Percentiles rank a stretch among this genome's conserved stretches.
Conservation (phyloP, 2,888 invertebrate species). For the Dolichopus griseipennis region DNA sequence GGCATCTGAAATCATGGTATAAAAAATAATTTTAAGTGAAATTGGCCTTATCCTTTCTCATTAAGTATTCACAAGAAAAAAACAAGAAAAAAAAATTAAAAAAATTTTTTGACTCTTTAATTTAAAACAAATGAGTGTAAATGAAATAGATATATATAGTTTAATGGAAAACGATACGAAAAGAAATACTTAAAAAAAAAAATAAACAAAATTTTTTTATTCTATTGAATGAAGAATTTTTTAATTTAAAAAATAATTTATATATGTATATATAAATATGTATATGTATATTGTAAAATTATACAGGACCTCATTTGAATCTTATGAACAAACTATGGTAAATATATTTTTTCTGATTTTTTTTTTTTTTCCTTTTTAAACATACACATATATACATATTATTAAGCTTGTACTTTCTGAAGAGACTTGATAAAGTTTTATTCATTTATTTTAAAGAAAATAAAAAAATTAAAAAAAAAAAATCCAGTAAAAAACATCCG, state of each 20-base stretch:
- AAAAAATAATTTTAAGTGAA: conserved; percentile 6
- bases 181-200: neutral
- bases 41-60: conserved; percentile 6
- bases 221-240: conserved; percentile 1
- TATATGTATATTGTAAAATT: neutral
- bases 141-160: neutral
- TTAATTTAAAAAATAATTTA: neutral
- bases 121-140: neutral
- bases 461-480: neutral
- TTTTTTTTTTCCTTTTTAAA: too few species aligned
- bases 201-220: neutral
- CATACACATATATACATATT: too few species aligned
- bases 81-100: neutral
- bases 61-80: neutral
- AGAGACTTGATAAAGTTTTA: neutral
- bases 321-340: neutral
- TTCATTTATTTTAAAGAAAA: neutral
- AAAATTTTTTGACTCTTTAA: neutral
- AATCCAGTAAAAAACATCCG: neutral
- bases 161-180: neutral
- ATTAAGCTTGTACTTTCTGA: too few species aligned
- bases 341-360: neutral
- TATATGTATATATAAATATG: neutral
- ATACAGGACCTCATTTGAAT: neutral
- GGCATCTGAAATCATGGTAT: conserved; percentile 1